Percentiles rank a stretch among this genome's conserved stretches.
These are phyloP conservation scores for Hephaestus fuliginosus DNA, from an alignment of 2,797 vertebrate species.

Conservation along the genomic window DNA sequence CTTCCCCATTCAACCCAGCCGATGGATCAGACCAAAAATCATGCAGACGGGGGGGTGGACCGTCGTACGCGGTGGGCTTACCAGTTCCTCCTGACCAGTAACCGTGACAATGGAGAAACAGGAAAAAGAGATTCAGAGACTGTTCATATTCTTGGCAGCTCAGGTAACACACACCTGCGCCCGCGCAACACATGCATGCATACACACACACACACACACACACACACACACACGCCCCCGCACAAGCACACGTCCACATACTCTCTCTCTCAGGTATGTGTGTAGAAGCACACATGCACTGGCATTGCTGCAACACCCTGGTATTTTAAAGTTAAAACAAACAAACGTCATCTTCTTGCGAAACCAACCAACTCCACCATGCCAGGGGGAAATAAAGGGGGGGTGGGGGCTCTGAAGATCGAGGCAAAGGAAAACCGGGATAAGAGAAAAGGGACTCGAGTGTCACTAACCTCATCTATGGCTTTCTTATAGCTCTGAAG, in stretches of 20 bases:
- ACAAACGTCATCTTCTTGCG: slow-evolving; percentile 24
- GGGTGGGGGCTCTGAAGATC: slow-evolving; percentile 37
- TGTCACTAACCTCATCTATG: slow-evolving; percentile 97
- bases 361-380: slow-evolving; percentile 66
- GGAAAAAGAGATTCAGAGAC: slow-evolving; percentile 74
- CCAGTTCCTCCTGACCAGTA: slow-evolving; percentile 81
- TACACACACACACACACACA: slow-evolving; percentile 10
- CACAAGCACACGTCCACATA: slow-evolving; percentile 40
- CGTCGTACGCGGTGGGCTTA: slow-evolving; percentile 73
- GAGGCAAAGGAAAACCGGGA: slow-evolving; percentile 48
- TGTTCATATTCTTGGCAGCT: slow-evolving; percentile 63
- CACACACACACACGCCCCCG: slow-evolving; percentile 20
- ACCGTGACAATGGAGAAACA: slow-evolving; percentile 72
- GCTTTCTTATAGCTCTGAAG: slow-evolving; percentile 98
- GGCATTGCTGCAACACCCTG: slow-evolving; percentile 2
- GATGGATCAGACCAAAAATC: slow-evolving; percentile 65
- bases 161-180: not conserved
- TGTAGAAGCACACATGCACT: slow-evolving; percentile 69
- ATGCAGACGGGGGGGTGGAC: slow-evolving; percentile 66
- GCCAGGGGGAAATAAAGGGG: slow-evolving; percentile 53
- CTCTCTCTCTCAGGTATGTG: slow-evolving; percentile 54
- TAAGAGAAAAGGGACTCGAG: slow-evolving; percentile 66
- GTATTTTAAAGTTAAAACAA: slow-evolving; percentile 24
- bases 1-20: slow-evolving; percentile 42
- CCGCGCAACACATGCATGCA: slow-evolving; percentile 18